A percentile compares a stretch with the other conserved stretches of the same genome.
These are phyloP conservation scores for Parauchenoglanis punctatus DNA, from an alignment of 2,797 vertebrate species.

Conservation along the genomic window DNA sequence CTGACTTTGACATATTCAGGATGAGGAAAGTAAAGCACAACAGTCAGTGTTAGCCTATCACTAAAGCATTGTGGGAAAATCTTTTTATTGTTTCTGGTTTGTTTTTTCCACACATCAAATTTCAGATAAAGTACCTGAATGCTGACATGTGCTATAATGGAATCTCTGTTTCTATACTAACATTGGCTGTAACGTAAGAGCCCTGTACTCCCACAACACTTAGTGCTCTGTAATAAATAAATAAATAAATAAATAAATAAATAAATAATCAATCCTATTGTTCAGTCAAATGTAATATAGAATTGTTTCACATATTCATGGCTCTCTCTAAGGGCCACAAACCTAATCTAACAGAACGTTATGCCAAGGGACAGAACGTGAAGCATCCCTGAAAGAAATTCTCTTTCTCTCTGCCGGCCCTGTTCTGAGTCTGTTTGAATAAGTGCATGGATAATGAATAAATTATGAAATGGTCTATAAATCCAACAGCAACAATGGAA, in stretches of 20 bases:
- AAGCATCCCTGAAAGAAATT: neutral
- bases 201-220: slow-evolving; percentile 1
- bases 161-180: neutral
- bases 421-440: neutral
- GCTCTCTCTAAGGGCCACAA: slow-evolving; percentile 8
- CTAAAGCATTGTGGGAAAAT: neutral
- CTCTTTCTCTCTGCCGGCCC: neutral
- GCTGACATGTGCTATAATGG: neutral
- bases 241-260: neutral
- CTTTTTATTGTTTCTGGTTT: neutral
- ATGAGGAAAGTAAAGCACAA: neutral
- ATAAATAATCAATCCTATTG: neutral
- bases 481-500: neutral
- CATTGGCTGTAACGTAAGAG: slow-evolving; percentile 1
- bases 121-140: neutral
- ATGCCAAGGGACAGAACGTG: neutral
- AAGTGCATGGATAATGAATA: neutral
- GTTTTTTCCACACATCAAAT: neutral
- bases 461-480: neutral
- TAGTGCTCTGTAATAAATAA: neutral
- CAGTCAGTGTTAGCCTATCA: neutral
- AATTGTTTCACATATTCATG: neutral
- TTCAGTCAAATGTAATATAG: slow-evolving; percentile 8
- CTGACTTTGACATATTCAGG: neutral
- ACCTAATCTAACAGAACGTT: neutral